Percentiles rank a stretch among this genome's conserved stretches.
Evolutionary conservation across 2,113 vertebrate genomes (phyloP).

Genomic region (Agapornis roseicollis): DNA sequence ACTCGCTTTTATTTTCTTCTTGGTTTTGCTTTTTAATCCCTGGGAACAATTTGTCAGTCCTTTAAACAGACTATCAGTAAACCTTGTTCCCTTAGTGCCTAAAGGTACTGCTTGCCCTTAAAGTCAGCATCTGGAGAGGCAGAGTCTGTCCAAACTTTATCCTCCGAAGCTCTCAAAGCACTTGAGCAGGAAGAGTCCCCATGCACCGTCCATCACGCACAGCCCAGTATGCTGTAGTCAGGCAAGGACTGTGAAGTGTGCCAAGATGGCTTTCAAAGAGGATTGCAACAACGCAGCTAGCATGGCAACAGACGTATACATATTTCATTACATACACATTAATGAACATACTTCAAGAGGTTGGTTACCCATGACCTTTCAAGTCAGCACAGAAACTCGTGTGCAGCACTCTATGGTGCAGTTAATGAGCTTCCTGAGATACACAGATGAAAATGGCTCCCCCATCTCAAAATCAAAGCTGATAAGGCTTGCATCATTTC

Average conservation of each 20-base stretch:
- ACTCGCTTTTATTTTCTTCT: background rate
- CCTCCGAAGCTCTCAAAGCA: background rate
- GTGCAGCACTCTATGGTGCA: background rate
- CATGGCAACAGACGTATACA: background rate
- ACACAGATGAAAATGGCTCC: background rate
- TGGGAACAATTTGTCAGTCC: background rate
- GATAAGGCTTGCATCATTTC: background rate
- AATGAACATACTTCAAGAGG: background rate
- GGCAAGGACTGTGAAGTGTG: background rate
- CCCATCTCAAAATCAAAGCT: background rate
- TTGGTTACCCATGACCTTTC: background rate
- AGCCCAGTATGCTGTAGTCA: background rate
- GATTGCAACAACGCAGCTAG: rapidly evolving
- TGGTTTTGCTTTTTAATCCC: background rate
- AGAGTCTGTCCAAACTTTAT: background rate
- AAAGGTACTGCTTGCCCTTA: background rate
- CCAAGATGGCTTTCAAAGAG: background rate
- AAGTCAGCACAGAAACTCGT: background rate
- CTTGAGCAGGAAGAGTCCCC: background rate
- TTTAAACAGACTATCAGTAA: background rate
- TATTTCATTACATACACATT: background rate
- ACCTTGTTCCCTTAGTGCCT: background rate
- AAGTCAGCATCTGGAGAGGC: background rate
- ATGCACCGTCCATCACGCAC: background rate
- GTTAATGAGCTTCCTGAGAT: background rate